Percentiles rank a stretch among this genome's conserved stretches.
Conservation (phyloP, 2,888 invertebrate genomes). For the Agrotis puta region DNA sequence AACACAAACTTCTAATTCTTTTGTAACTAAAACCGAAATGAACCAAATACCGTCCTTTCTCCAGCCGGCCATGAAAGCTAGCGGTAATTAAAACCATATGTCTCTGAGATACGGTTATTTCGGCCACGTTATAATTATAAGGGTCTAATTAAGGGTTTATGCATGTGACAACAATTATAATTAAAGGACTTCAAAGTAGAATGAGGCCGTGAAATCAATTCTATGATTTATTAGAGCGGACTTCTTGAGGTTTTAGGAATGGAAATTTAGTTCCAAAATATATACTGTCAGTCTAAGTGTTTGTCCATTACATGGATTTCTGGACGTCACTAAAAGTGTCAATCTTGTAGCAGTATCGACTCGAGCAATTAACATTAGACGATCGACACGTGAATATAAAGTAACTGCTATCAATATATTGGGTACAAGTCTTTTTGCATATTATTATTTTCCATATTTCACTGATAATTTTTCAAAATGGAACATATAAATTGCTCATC, state of each 20-base stretch:
- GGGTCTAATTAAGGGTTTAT: conserved; percentile 19
- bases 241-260: not conserved
- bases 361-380: too few relatives aligned
- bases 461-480: too few relatives aligned
- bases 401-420: too few relatives aligned
- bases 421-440: too few relatives aligned
- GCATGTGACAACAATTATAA: conserved; percentile 44
- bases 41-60: conserved; percentile 13
- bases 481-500: too few relatives aligned
- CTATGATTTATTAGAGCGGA: conserved; percentile 2
- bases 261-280: too few relatives aligned
- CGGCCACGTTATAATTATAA: conserved; percentile 43
- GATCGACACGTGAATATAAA: too few relatives aligned
- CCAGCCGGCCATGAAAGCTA: conserved; percentile 30
- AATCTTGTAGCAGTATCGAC: too few relatives aligned
- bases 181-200: conserved; percentile 35
- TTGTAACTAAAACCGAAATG: conserved; percentile 16
- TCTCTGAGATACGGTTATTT: conserved; percentile 37
- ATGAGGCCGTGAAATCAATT: conserved; percentile 35
- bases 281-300: too few relatives aligned
- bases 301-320: too few relatives aligned
- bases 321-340: too few relatives aligned
- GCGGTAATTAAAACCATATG: conserved; percentile 60
- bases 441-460: too few relatives aligned
- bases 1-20: not conserved